These are phyloP conservation scores for Cossypha heuglini DNA, from an alignment of 2,797 vertebrate species.

Conservation along the genomic window DNA sequence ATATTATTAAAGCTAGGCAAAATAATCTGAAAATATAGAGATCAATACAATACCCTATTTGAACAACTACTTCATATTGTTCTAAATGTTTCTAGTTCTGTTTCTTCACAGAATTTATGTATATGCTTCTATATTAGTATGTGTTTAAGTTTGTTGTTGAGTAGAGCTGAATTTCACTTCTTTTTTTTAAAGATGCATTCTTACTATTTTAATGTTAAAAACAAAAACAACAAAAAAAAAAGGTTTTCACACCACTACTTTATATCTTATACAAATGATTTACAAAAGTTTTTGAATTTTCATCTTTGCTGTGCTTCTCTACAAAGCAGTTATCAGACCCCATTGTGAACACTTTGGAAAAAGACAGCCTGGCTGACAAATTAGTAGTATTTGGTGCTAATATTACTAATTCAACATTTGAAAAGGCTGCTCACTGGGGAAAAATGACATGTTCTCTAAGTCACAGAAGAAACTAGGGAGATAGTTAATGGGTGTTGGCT, in stretches of 20 bases:
- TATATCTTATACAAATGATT: slow-evolving; percentile 37
- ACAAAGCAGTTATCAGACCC: slow-evolving; percentile 66
- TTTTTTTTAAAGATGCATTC: neutral
- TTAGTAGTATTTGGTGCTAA: slow-evolving; percentile 76
- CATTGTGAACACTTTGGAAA: slow-evolving; percentile 61
- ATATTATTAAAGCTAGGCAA: neutral
- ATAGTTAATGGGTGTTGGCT: slow-evolving; percentile 78
- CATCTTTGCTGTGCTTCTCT: slow-evolving; percentile 39
- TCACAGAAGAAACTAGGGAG: slow-evolving; percentile 73
- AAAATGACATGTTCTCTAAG: slow-evolving; percentile 76
- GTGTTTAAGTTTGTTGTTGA: neutral
- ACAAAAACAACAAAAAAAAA: neutral
- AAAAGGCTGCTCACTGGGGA: slow-evolving; percentile 71
- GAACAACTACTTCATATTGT: neutral
- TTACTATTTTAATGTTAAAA: neutral
- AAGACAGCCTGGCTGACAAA: slow-evolving; percentile 69
- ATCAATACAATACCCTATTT: neutral
- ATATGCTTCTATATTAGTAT: neutral
- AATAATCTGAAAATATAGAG: neutral
- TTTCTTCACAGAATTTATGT: neutral
- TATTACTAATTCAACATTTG: slow-evolving; percentile 78
- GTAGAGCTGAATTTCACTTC: neutral
- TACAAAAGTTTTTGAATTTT: slow-evolving; percentile 60
- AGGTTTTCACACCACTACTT: slow-evolving; percentile 15
- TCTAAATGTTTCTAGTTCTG: neutral